Conservation (phyloP, 2,797 vertebrate genomes). For the Rousettus madagascariensis region DNA sequence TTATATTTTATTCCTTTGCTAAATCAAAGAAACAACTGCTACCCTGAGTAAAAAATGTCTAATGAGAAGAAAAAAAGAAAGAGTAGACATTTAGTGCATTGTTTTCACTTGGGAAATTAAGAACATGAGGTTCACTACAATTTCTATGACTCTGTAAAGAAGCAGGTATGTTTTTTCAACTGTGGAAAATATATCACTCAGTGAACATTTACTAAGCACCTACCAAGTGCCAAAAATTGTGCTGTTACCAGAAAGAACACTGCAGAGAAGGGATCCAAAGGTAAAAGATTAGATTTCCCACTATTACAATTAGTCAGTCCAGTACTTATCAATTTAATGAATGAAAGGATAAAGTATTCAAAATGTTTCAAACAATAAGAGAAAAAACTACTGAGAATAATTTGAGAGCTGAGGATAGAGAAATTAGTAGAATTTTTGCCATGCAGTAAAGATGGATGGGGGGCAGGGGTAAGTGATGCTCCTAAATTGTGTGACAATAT, state of each 20-base stretch:
- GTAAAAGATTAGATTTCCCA: neutral
- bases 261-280: neutral
- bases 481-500: neutral
- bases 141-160: neutral
- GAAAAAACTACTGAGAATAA: neutral
- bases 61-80: neutral
- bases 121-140: neutral
- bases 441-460: neutral
- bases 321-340: neutral
- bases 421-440: neutral
- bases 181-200: neutral
- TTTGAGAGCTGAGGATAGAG: neutral
- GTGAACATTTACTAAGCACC: neutral
- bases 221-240: neutral
- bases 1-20: neutral
- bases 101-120: neutral
- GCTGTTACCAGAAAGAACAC: neutral
- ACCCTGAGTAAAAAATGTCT: neutral
- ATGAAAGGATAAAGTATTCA: neutral
- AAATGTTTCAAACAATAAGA: neutral
- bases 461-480: neutral
- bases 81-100: neutral
- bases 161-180: neutral
- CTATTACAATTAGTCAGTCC: neutral
- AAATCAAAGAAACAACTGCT: conserved; percentile 15